phyloP scores from a whole-genome alignment of 2,113 vertebrate genomes.

The Strix aluco region DNA sequence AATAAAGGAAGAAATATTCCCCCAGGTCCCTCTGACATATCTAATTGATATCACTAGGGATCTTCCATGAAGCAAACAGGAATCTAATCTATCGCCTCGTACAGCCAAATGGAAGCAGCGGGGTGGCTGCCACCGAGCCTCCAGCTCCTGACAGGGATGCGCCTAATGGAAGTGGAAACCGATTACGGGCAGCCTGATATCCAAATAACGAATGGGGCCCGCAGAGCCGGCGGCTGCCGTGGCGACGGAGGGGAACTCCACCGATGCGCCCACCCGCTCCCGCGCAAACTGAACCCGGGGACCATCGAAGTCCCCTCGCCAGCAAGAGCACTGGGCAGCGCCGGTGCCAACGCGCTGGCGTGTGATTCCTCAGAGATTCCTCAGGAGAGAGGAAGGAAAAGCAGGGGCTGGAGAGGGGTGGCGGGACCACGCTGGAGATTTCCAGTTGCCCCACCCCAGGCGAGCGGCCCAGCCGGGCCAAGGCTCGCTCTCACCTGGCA shows the following conservation, averaged over 20 bases:
- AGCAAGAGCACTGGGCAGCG: not conserved
- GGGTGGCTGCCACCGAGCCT: conserved; percentile 54
- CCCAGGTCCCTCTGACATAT: conserved; percentile 43
- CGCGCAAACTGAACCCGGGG: not conserved
- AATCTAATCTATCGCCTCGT: conserved; percentile 68
- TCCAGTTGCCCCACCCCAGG: not conserved
- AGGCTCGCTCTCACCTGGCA: not conserved
- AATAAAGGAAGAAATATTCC: conserved; percentile 57
- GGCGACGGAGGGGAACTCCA: not conserved
- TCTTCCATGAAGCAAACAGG: conserved; percentile 66
- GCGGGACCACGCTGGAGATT: rapidly evolving
- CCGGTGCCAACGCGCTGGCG: too few relatives aligned
- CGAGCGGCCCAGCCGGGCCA: not conserved
- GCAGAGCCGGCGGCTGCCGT: not conserved
- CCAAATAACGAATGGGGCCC: conserved; percentile 46
- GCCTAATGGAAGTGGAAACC: conserved; percentile 56
- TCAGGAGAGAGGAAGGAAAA: too few relatives aligned
- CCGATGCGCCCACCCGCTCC: not conserved
- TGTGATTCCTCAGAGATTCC: too few relatives aligned
- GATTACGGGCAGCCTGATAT: conserved; percentile 45
- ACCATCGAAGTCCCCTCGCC: not conserved
- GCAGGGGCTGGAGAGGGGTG: not conserved
- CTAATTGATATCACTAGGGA: conserved; percentile 69
- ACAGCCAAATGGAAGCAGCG: conserved; percentile 68
- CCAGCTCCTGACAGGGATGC: conserved; percentile 57